These are phyloP conservation scores for Xiphophorus birchmanni DNA, from an alignment of 2,797 vertebrate species.

Conservation along the genomic window DNA sequence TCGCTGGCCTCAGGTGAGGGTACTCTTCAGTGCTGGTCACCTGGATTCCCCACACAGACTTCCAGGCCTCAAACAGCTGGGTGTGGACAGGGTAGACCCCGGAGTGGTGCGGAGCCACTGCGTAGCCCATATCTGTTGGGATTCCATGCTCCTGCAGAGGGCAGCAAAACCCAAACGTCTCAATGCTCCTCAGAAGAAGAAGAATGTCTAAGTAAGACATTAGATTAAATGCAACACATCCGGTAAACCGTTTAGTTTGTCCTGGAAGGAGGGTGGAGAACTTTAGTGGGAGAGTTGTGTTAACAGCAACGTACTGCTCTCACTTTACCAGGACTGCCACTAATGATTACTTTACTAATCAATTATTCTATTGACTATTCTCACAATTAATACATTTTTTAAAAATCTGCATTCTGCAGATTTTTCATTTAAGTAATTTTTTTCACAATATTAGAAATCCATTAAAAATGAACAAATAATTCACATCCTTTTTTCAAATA, in stretches of 20 bases:
- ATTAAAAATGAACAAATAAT: no score
- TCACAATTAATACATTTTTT: no score
- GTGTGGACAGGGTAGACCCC: constrained; percentile 97
- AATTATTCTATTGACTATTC: no score
- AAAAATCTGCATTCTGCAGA: no score
- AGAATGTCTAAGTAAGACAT: not conserved
- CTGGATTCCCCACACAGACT: constrained; percentile 91
- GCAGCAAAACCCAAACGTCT: not conserved
- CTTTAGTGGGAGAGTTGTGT: not conserved
- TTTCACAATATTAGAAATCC: no score
- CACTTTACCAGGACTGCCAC: no score
- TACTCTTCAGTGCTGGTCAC: constrained; percentile 98
- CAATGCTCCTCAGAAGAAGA: not conserved
- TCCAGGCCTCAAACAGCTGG: constrained; percentile 97
- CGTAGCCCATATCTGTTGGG: constrained; percentile 95
- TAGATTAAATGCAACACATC: not conserved
- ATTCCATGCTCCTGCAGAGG: constrained; percentile 91
- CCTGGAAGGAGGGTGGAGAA: not conserved
- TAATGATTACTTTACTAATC: no score
- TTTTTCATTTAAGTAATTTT: no score
- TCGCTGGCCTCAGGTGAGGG: constrained; percentile 92
- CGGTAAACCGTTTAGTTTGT: not conserved
- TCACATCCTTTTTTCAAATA: no score
- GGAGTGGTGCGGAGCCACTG: constrained; percentile 95
- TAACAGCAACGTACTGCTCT: not conserved